phyloP scores from a whole-genome alignment of 2,888 invertebrate species.

The Agrotis puta region DNA sequence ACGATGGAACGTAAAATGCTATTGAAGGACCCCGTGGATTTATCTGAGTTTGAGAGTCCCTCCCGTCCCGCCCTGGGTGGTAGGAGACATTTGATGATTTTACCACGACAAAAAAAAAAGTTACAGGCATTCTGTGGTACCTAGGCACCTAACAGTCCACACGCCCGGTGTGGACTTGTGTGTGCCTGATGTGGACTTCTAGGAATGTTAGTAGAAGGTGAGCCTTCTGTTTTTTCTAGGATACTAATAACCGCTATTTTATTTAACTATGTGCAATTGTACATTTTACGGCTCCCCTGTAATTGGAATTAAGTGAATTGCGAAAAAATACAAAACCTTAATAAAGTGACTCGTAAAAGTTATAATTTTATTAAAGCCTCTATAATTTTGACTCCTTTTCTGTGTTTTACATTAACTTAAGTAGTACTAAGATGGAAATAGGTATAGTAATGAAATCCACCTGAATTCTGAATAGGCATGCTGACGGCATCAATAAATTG shows the following conservation, averaged over 20 bases:
- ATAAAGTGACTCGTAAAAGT: constrained; percentile 30
- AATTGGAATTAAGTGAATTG: constrained; percentile 66
- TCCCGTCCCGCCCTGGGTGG: no score
- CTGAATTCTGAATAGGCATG: no score
- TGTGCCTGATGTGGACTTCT: no score
- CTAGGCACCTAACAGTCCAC: no score
- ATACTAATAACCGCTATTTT: constrained; percentile 32
- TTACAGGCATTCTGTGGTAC: no score
- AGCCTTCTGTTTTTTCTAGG: constrained; percentile 27
- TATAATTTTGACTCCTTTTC: constrained; percentile 26
- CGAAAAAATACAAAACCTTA: constrained; percentile 50
- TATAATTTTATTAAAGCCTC: constrained; percentile 36
- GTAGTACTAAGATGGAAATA: neutral
- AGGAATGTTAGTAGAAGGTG: no score
- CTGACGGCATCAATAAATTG: neutral
- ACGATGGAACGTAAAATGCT: no score
- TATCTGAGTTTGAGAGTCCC: no score
- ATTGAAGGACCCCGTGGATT: no score
- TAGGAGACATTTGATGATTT: no score
- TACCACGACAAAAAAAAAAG: no score
- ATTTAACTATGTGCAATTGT: constrained; percentile 61
- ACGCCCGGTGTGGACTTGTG: no score
- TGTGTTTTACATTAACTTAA: constrained; percentile 10
- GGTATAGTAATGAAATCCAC: neutral
- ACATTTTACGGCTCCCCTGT: constrained; percentile 49